Percentiles rank a stretch among this genome's conserved stretches.
Evolutionary conservation across 2,797 vertebrate genomes (phyloP).

Genomic region (Enteromius argenteus): DNA sequence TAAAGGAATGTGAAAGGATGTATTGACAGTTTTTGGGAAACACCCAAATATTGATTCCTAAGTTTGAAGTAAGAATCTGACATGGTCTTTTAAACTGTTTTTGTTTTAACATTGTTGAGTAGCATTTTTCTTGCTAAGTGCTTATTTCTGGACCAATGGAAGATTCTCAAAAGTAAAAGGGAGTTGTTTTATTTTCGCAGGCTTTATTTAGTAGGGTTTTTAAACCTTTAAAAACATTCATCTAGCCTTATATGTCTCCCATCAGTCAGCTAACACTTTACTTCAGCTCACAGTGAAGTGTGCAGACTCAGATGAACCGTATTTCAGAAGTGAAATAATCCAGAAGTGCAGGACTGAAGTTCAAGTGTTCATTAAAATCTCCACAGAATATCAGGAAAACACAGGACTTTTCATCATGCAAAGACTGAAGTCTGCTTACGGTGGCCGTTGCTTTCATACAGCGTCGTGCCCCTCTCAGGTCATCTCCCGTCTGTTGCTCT

Average conservation of each 20-base stretch:
- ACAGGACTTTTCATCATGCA: constrained; percentile 6
- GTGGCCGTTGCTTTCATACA: neutral
- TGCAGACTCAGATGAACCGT: constrained; percentile 27
- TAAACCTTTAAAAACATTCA: neutral
- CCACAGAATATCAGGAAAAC: constrained; percentile 36
- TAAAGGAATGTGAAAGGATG: constrained; percentile 66
- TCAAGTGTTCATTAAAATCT: constrained; percentile 18
- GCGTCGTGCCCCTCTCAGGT: constrained; percentile 22
- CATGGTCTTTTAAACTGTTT: constrained; percentile 4
- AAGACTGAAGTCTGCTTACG: neutral
- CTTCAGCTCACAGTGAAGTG: neutral
- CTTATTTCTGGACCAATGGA: constrained; percentile 72
- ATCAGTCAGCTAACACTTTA: neutral
- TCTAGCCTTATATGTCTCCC: neutral
- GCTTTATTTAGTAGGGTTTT: constrained; percentile 12
- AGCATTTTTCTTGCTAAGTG: constrained; percentile 54
- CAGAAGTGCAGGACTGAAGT: constrained; percentile 1
- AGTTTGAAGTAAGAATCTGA: constrained; percentile 40
- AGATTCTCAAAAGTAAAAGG: constrained; percentile 46
- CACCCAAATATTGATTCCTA: constrained; percentile 34
- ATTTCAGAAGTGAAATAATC: constrained; percentile 19
- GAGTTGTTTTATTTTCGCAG: constrained; percentile 15
- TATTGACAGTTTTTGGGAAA: constrained; percentile 44
- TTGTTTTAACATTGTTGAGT: constrained; percentile 33
- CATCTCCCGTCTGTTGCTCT: constrained; percentile 17